Evolutionary conservation across 2,797 vertebrate genomes (phyloP).

Genomic region (Enteromius thamalakanensis): DNA sequence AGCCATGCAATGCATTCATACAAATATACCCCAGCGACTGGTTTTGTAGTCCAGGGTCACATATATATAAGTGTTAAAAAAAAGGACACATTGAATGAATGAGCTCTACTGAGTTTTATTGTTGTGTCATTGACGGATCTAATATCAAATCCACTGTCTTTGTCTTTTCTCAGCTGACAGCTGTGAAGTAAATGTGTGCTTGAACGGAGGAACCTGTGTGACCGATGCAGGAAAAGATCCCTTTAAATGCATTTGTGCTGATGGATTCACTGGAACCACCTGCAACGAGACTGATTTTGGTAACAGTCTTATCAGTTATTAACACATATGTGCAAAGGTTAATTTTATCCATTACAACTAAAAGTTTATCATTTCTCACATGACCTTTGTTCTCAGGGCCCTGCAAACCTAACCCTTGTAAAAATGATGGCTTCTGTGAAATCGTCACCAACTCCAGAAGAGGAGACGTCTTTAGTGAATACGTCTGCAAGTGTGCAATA

Average conservation of each 20-base stretch:
- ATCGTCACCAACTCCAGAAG: slow-evolving; percentile 70
- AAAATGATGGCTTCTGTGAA: slow-evolving; percentile 84
- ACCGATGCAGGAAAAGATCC: slow-evolving; percentile 70
- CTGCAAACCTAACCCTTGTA: slow-evolving; percentile 90
- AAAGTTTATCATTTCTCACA: background rate
- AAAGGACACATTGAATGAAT: background rate
- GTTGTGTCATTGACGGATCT: background rate
- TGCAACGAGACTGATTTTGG: slow-evolving; percentile 91
- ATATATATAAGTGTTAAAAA: background rate
- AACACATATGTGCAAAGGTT: background rate
- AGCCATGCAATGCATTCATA: too few species aligned
- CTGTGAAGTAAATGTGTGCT: slow-evolving; percentile 85
- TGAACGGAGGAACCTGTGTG: slow-evolving; percentile 91
- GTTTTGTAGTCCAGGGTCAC: too few species aligned
- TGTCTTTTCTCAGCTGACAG: slow-evolving; percentile 79
- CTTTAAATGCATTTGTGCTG: slow-evolving; percentile 89
- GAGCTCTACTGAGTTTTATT: background rate
- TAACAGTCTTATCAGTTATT: slow-evolving; percentile 59
- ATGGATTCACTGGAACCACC: slow-evolving; percentile 85
- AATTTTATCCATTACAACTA: background rate
- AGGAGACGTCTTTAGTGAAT: slow-evolving; percentile 88
- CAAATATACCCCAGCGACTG: too few species aligned
- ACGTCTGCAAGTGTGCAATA: slow-evolving; percentile 84
- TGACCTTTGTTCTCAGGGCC: slow-evolving; percentile 75
- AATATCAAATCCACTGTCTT: background rate